Base-by-base conservation (phyloP, 2,888 invertebrate genomes). In the Meganola albula region DNA sequence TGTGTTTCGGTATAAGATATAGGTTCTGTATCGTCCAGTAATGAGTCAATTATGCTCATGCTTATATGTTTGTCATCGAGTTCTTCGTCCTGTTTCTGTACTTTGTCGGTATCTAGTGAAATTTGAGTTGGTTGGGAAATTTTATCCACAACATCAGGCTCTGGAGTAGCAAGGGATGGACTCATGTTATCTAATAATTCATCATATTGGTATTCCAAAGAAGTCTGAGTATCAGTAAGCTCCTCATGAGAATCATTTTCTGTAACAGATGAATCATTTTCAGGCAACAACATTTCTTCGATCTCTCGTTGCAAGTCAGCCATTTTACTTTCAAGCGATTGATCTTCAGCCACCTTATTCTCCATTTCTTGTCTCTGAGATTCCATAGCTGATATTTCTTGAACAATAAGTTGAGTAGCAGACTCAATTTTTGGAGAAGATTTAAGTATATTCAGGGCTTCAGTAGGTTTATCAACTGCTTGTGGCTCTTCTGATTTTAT, bases 271-370 rank as follows among this genome's bases (percentile, higher is more conserved):
- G 70, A 72, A 45, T 84, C 82, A 53, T 78, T 83, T 71, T 83
- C 83, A 21, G 85, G 85, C 13, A 75, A 48, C 16, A 85, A 48
- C 76, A 84, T 76, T 66, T 85, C 84, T 45, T 86, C 85, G 21
- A 85, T 85, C 71, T 85, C 85, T 51, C 79, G 67, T 60, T 83
- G 84, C 31, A 85, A 63, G 44, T 82, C 84, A 24, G 84, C 85
- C 76, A 85, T 83, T 72, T 85, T 79, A 49, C 68, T 71, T 54
- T 84, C 85, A 30, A 84, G 68, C 1, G 82, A 82, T 37, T 74
- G 70, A 44, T 84, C 82, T 34, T 76, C 80, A 11, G 69, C 62
- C 36, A 77, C 65, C 37, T 63, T 68, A 32, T 58, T 46, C 30
- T 53, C 48, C 9, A 48, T 33, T 12, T 44, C 37, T 35, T 40